phyloP scores from a whole-genome alignment of 1,140 invertebrate species.

The Scaptomyza pallida region DNA sequence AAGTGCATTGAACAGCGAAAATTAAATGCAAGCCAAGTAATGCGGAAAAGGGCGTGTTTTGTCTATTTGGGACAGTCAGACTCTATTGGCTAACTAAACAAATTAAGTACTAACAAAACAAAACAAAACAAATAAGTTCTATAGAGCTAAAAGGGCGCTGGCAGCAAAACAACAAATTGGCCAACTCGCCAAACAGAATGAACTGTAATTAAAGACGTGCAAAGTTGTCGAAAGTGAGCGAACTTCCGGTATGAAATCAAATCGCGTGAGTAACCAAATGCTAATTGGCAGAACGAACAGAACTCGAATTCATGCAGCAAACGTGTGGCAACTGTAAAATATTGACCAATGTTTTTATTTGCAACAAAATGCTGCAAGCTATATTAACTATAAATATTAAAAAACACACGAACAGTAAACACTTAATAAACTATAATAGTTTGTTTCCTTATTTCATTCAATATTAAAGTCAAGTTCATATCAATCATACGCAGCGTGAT shows the following conservation, averaged over 20 bases:
- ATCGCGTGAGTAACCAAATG: constrained; percentile 56
- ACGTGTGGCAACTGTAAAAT: constrained; percentile 63
- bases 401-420: no score
- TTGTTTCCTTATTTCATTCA: no score
- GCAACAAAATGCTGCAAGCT: constrained; percentile 28
- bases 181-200: constrained; percentile 13
- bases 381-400: no score
- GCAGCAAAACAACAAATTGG: constrained; percentile 1
- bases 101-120: constrained; percentile 31
- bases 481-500: no score
- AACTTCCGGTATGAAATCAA: constrained; percentile 62
- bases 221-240: constrained; percentile 63
- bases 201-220: constrained; percentile 67
- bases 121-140: constrained; percentile 44
- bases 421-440: no score
- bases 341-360: constrained; percentile 60
- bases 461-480: no score
- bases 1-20: constrained; percentile 77
- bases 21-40: constrained; percentile 76
- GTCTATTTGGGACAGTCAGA: constrained; percentile 60
- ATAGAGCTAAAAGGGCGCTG: constrained; percentile 28
- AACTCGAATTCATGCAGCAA: constrained; percentile 19
- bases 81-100: constrained; percentile 1
- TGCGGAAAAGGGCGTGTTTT: constrained; percentile 75
- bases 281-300: constrained; percentile 71